Conservation (phyloP, 2,113 vertebrate genomes). For the Nothobranchius kuhntae region DNA sequence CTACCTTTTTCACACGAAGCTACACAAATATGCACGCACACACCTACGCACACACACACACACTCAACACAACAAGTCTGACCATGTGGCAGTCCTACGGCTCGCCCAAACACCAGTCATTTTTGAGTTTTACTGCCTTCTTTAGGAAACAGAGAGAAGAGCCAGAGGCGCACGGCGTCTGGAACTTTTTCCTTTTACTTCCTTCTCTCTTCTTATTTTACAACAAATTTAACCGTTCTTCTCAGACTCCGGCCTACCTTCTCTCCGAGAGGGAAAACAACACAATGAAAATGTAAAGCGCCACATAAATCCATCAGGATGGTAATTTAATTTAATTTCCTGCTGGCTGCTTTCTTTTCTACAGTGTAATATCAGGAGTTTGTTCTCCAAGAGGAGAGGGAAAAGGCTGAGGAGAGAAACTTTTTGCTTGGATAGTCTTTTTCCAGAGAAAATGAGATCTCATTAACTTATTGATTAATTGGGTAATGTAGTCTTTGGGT, state of each 20-base stretch:
- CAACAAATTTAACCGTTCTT: slow-evolving; percentile 62
- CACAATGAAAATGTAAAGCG: slow-evolving; percentile 77
- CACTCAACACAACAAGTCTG: slow-evolving; percentile 25
- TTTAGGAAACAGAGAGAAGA: slow-evolving; percentile 50
- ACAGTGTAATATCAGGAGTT: slow-evolving; percentile 70
- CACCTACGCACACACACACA: too few species aligned
- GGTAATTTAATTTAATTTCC: slow-evolving; percentile 81
- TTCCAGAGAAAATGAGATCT: slow-evolving; percentile 78
- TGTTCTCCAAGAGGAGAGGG: slow-evolving; percentile 46
- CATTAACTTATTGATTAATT: slow-evolving; percentile 83
- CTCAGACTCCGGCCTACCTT: slow-evolving; percentile 38
- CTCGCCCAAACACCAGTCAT: slow-evolving; percentile 59
- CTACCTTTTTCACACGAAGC: slow-evolving; percentile 26
- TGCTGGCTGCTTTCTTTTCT: slow-evolving; percentile 74
- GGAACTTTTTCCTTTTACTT: slow-evolving; percentile 44
- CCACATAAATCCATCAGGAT: slow-evolving; percentile 80
- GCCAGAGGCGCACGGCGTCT: slow-evolving; percentile 40
- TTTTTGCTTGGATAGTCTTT: slow-evolving; percentile 70
- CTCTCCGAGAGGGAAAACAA: slow-evolving; percentile 68
- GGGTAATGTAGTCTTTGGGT: slow-evolving; percentile 75
- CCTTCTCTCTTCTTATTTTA: slow-evolving; percentile 41
- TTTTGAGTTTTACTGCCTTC: slow-evolving; percentile 40
- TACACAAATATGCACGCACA: slow-evolving; percentile 13
- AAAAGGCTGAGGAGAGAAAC: slow-evolving; percentile 58
- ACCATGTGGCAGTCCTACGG: slow-evolving; percentile 52